Evolutionary conservation across 1,140 invertebrate species (phyloP), one percentile per base, ranked within the genome.

Genomic region (Trichonephila clavipes): DNA sequence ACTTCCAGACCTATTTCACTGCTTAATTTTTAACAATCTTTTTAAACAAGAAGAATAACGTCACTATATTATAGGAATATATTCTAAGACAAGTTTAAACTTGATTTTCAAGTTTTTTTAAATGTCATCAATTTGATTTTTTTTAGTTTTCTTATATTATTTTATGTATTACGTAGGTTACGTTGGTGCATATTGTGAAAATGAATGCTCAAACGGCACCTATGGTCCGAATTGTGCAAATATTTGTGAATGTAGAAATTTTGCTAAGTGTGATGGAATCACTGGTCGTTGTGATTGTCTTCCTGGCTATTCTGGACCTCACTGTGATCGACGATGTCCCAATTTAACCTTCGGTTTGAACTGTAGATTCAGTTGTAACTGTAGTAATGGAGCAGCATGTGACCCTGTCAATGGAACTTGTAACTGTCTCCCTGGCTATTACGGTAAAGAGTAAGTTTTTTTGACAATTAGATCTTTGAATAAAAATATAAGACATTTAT

Each of bases 241-340:
- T 72, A 95, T 96, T 1, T 99, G 99, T 95, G 97, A 98, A 92
- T 99, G 99, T 95, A 97, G 97, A 94, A 99, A 99, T 95, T 97
- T 97, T 40, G 98, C 97, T 0, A 96, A 96, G 0, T 99, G 98
- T 95, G 96, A 98, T 96, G 97, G 98, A 94, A 96, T 98, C 7
- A 98, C 97, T 12, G 98, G 98, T 14, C n/a, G 64, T 16, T 94
- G 93, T 51, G 87, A 82, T 14, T 94, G 92, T 28, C 61, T 82
- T 61, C 14, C 77, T 82, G 94, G 94, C 12, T 88, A 81, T 14
- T 88, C 58, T 16, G 86, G 97, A 64, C 95, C 96, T 18, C 97
- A 98, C 0, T 98, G 98, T 95, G 97, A 97, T 21, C 97, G 97
- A 95, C 96, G 97, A 3, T 98, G 98, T 96, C 97, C 97, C 0